Evolutionary conservation across 2,113 vertebrate genomes (phyloP), one percentile per base, ranked within the genome.

Genomic region (Epinephelus lanceolatus): DNA sequence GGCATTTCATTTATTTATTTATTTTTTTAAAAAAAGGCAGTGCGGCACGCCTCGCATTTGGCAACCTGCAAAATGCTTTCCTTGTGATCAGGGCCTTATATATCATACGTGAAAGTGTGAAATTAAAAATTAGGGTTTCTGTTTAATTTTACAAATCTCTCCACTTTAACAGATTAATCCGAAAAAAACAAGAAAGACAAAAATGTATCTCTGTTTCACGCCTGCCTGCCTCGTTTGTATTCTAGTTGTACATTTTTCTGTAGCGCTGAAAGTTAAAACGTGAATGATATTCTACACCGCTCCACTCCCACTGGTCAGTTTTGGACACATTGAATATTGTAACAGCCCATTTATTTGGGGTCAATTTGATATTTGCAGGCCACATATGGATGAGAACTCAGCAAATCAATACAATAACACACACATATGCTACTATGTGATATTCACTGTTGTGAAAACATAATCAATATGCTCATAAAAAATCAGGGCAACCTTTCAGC

Each of bases 401-500:
- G 60, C 25, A 52, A 82, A 89, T 91, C 92, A 88, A 92, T 93
- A 89, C 70, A 78, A 88, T 84, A 88, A 86, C 74, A 89, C 84
- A 82, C 86, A 88, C 78, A 90, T 86, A 89, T 83, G 88, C 79
- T 76, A 86, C 83, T 63, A 42, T 87, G 63, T 82, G 85, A 87
- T 89, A 89, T 89, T 89, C 91, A 91, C 83, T 89, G 88, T 86
- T 89, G 65, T 86, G 71, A 90, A 93, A 95, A 90, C 75, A 77
- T 85, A 93, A 93, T 95, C 93, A 94, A 93, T 94, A 87, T 67
- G 66, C 89, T 95, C 89, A 93, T 94, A 88, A 94, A 94, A 82
- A 91, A 87, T 85, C 78, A 76, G 69, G 45, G 59, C 27, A 72
- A 91, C 82, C 90, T 89, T 87, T 88, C 85, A 84, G 51, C 62